Base-by-base conservation (phyloP, 1,140 invertebrate species). In the Berghia stephanieae region DNA sequence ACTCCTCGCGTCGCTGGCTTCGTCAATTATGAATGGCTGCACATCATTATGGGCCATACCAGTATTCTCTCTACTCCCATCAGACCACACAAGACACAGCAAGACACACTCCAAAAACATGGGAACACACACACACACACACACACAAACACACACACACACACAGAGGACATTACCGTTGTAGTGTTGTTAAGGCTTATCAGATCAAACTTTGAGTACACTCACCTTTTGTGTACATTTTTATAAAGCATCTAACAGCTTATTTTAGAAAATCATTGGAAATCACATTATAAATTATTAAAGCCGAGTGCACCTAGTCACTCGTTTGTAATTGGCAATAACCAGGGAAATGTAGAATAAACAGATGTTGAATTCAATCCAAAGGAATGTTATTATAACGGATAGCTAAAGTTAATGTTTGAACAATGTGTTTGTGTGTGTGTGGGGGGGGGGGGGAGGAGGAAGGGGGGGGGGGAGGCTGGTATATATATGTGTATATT, bases 1-100 rank as follows among this genome's bases (percentile, higher is more conserved):
- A 43, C 31, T 66, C 52, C 2, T 0, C 63, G 74, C 74, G 5
- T 21, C 42, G 52, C 40, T 49, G 74, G 18, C 8, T 27, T n/a
- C 55, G 44, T 49, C 44, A 60, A 76, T 68, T 31, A 76, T 76
- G 67, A 31, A 76, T 76, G 74, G 40, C 46, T 44, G 63, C 34
- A 63, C 74, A 40, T n/a, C n/a, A 75, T 75, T 75, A 75, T 43
- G 21, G 36, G 38, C 52, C 10, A 38, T 5, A 6, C 10, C 13
- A 1, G 40, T 21, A 42, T 21, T 57, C n/a, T n/a, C n/a, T n/a
- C n/a, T n/a, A n/a, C n/a, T n/a, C n/a, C n/a, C n/a, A n/a, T n/a
- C n/a, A n/a, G n/a, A n/a, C n/a, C n/a, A n/a, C n/a, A n/a, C n/a
- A n/a, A n/a, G n/a, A n/a, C n/a, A n/a, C n/a, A n/a, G n/a, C n/a